Evolutionary conservation across 2,113 vertebrate genomes (phyloP), one percentile per base, ranked within the genome.

Genomic region (Oncorhynchus kisutch): DNA sequence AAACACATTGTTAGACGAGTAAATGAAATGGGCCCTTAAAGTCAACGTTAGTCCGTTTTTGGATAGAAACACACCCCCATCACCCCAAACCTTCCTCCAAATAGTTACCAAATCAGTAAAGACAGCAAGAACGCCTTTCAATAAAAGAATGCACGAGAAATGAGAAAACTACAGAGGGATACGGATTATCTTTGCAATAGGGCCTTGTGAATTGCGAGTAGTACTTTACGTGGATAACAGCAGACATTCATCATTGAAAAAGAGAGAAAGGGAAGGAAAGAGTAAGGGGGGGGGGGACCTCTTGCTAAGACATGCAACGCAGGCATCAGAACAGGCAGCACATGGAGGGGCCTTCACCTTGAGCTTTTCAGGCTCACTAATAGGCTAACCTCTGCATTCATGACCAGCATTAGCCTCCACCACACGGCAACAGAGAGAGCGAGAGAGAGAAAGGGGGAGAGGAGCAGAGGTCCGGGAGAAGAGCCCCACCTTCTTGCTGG

Each of bases 241-340:
- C 67, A 14, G 57, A 80, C 45, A 71, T 24, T 51, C 49, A 51
- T 51, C 51, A 79, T 39, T 16, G 49, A 9, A 64, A 77, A 67
- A 45, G 66, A 74, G 75, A 70, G 12, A 67, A 65, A 77, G 66
- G 77, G 76, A 78, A 85, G 76, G 81, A 80, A 76, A 86, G 72
- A 82, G 70, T 27, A 29, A 68, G 31, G 31, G 16, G 8, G 5
- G 7, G 2, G 45, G 81, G 64, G 57, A 72, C 82, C 91, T 92
- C 88, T 91, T 85, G 90, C 90, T 90, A 86, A 86, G 82, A 83
- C 92, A 94, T 94, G 93, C 93, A 92, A 91, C 89, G 92, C 92
- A 94, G 91, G 92, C 91, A 92, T 88, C 88, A 90, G 79, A 91
- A 88, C 91, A 94, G 92, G 91, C 91, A 92, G 90, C 90, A 88